Percentiles rank a stretch among this genome's conserved stretches.
Conservation (phyloP, 1,140 invertebrate genomes). For the Drosophila orena region DNA sequence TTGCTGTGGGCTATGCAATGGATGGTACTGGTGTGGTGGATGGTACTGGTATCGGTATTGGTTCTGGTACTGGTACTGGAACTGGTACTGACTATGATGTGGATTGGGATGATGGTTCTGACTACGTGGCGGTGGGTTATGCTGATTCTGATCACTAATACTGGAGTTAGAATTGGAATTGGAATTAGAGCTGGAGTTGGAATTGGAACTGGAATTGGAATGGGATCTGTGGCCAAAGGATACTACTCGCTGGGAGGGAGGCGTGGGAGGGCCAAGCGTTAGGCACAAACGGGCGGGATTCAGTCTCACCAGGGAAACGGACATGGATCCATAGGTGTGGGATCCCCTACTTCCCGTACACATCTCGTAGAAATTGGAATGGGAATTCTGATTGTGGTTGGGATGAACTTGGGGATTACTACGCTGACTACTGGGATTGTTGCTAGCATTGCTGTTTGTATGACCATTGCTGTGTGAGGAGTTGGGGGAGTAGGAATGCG, state of each 20-base stretch:
- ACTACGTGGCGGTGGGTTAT: slow-evolving; percentile 16
- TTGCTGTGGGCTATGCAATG: slow-evolving; percentile 64
- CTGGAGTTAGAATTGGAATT: too few species aligned
- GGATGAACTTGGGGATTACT: slow-evolving; percentile 14
- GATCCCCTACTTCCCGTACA: slow-evolving; percentile 34
- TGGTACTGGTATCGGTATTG: slow-evolving; percentile 33
- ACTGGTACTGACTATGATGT: slow-evolving; percentile 23
- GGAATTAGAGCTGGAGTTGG: slow-evolving; percentile 9
- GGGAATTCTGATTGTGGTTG: slow-evolving; percentile 26
- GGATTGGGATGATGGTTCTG: slow-evolving; percentile 47
- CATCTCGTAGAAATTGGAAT: slow-evolving; percentile 52
- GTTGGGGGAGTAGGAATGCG: slow-evolving; percentile 9
- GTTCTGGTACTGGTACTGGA: too few species aligned
- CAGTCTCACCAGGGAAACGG: slow-evolving; percentile 70
- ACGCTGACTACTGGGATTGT: slow-evolving; percentile 27
- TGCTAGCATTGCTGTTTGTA: slow-evolving; percentile 39
- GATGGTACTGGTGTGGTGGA: slow-evolving; percentile 44
- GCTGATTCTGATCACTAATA: slow-evolving; percentile 41
- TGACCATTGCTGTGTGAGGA: slow-evolving; percentile 49
- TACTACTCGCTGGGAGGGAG: slow-evolving; percentile 32
- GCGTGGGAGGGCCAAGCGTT: slow-evolving; percentile 53
- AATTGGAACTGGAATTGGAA: slow-evolving; percentile 19
- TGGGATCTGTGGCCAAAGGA: slow-evolving; percentile 35
- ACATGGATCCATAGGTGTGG: slow-evolving; percentile 68
- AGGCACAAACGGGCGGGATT: slow-evolving; percentile 74